phyloP scores from a whole-genome alignment of 53 echinoderm and acorn worm species.

The Hippasteria phrygiana region DNA sequence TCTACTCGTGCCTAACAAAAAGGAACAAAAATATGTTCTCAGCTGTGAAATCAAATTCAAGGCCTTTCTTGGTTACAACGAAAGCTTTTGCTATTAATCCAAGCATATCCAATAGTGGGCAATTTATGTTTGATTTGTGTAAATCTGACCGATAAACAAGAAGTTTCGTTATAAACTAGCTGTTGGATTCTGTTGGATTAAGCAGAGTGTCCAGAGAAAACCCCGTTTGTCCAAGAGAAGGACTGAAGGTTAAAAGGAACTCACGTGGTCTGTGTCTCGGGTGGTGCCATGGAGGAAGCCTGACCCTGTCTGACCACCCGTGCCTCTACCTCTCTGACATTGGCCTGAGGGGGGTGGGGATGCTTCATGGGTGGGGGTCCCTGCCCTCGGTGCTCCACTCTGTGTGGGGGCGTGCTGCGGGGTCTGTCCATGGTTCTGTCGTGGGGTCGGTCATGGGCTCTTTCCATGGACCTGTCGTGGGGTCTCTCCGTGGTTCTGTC shows the following conservation, averaged over 20 bases:
- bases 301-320: conserved; percentile 36
- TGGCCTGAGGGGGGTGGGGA: conserved; percentile 36
- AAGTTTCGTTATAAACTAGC: too few species aligned
- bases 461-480: conserved; percentile 6
- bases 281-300: conserved; percentile 11
- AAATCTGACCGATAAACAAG: too few species aligned
- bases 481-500: conserved; percentile 1
- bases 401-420: conserved; percentile 47
- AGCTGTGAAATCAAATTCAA: too few species aligned
- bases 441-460: conserved; percentile 30
- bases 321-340: conserved; percentile 26
- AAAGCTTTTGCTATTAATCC: too few species aligned
- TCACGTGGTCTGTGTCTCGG: conserved; percentile 41
- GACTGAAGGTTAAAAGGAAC: not conserved
- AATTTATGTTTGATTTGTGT: too few species aligned
- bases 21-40: too few species aligned
- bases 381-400: conserved; percentile 1
- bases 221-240: too few species aligned
- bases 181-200: too few species aligned
- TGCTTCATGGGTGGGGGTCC: conserved; percentile 48
- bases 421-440: conserved; percentile 52
- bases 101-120: too few species aligned
- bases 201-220: too few species aligned
- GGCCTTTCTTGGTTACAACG: too few species aligned
- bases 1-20: too few species aligned